A percentile compares a stretch with the other conserved stretches of the same genome.
These are phyloP conservation scores for Acanthosepion pharaonis DNA, from an alignment of 2,888 invertebrate genomes.

Conservation along the genomic window DNA sequence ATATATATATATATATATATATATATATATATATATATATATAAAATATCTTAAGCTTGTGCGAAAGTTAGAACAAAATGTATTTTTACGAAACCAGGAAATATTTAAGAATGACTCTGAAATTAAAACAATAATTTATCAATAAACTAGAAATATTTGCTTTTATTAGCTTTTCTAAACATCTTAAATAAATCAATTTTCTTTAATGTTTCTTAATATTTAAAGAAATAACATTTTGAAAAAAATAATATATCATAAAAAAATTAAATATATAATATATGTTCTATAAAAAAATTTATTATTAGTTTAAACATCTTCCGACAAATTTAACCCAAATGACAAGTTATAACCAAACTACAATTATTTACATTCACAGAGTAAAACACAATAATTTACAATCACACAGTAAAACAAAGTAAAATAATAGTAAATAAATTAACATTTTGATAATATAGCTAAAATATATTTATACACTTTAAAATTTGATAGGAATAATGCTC, in stretches of 20 bases:
- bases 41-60: background rate
- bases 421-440: background rate
- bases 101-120: background rate
- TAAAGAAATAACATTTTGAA: too few relatives aligned
- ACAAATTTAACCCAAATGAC: background rate
- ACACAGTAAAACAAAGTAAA: background rate
- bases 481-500: background rate
- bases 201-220: too few relatives aligned
- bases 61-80: background rate
- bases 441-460: background rate
- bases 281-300: background rate
- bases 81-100: background rate
- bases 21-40: slow-evolving; percentile 11
- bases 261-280: background rate
- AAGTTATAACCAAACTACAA: background rate
- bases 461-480: too few relatives aligned
- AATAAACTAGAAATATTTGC: background rate
- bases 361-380: background rate
- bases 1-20: slow-evolving; percentile 33
- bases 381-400: background rate
- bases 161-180: too few relatives aligned
- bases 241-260: too few relatives aligned
- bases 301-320: background rate
- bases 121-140: background rate
- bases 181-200: too few relatives aligned